Base-by-base conservation (phyloP, 2,888 invertebrate genomes). In the Tetanocera ferruginea region DNA sequence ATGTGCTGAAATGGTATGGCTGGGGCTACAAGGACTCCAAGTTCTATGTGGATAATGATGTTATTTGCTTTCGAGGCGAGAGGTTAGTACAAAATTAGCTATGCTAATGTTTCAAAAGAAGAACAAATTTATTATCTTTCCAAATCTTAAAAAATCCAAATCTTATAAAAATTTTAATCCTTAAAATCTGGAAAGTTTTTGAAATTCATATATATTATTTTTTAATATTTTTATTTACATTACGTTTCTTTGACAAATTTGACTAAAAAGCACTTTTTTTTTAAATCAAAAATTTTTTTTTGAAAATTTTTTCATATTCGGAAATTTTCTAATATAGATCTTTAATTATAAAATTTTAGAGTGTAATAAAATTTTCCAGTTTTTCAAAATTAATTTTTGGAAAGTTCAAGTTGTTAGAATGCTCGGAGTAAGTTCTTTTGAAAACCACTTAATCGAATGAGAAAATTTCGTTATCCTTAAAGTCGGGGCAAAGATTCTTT, bases 21-120 rank as follows among this genome's bases (percentile, higher is more conserved):
- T 99, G 99, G 99, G 99, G 99, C n/a, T 99, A 98, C 91, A 95
- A 95, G 82, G 98, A 99, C 90, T 97, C 98, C 0, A 93, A 93
- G 89, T 99, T 99, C 89, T 89, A 92, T 73, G 87, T 95, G 6
- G 92, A 93, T 83, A 91, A 94, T 77, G 92, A 92, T 80, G 91
- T 91, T 5, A 90, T 93, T 69, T 92, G 92, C 80, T 98, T 99
- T 88, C 85, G 95, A 94, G 98, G 98, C 67, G 92, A 94, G 86
- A 94, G 96, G 96, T 97, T 88, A 90, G 91, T 85, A 2, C 17
- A 25, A 37, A 28, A n/a, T 69, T 1, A 11, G 43, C 2, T 31
- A 31, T 5, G 3, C 5, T 31, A 3, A 31, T n/a, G n/a, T n/a
- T n/a, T n/a, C n/a, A n/a, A n/a, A n/a, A n/a, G n/a, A n/a, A n/a